Conservation (phyloP, 2,797 vertebrate genomes). For the Sebastes variabilis region DNA sequence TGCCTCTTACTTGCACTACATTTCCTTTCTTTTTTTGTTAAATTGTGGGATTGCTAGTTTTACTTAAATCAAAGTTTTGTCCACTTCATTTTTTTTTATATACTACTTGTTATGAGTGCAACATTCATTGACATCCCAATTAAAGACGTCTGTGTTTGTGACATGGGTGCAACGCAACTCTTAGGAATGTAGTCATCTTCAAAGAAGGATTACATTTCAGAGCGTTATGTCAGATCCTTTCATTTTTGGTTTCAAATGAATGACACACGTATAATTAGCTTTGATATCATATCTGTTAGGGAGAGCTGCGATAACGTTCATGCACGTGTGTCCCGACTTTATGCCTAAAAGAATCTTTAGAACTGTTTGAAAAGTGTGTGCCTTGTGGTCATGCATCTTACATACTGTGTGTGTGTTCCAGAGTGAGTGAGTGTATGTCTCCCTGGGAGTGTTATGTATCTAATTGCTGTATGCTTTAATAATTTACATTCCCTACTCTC, state of each 20-base stretch:
- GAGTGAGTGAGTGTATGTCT: slow-evolving; percentile 40
- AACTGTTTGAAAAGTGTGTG: neutral
- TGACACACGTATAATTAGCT: slow-evolving; percentile 31
- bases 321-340: neutral
- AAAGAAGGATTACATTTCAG: slow-evolving; percentile 28
- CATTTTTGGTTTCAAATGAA: slow-evolving; percentile 16
- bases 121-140: neutral
- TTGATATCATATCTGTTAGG: neutral
- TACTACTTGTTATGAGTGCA: neutral
- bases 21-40: neutral
- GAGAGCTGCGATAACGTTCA: neutral
- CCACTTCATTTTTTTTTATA: neutral
- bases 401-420: slow-evolving; percentile 9
- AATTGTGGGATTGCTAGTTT: neutral
- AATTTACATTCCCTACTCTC: slow-evolving; percentile 68
- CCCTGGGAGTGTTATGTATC: slow-evolving; percentile 66
- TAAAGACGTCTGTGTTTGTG: neutral
- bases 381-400: slow-evolving; percentile 1
- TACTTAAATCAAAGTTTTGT: neutral
- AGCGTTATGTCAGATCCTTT: slow-evolving; percentile 25
- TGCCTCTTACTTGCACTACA: neutral
- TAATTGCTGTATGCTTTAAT: slow-evolving; percentile 77
- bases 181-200: slow-evolving; percentile 13
- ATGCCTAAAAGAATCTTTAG: neutral
- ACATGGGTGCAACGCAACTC: neutral